Conservation (phyloP, 2,113 vertebrate genomes). For the Gila orcuttii region DNA sequence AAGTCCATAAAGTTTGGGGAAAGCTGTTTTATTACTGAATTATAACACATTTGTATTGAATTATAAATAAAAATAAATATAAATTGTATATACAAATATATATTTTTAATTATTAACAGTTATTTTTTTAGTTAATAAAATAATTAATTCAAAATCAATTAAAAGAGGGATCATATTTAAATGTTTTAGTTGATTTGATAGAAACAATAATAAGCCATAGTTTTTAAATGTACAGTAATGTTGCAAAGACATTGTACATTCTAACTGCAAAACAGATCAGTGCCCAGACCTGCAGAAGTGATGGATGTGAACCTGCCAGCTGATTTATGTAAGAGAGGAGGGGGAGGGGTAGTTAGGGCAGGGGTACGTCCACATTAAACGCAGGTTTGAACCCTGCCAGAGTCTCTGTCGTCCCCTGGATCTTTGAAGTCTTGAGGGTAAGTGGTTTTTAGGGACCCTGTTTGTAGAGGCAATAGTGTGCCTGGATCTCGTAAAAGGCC, state of each 20-base stretch:
- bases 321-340: constrained; percentile 31
- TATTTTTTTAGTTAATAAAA: no score
- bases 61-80: no score
- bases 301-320: constrained; percentile 19
- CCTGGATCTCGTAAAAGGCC: neutral
- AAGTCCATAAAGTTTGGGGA: no score
- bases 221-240: no score
- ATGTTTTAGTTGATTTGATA: no score
- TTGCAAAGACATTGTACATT: neutral
- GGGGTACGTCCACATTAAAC: constrained; percentile 39
- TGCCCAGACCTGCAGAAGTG: neutral
- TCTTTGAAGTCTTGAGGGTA: constrained; percentile 31
- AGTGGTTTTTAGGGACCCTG: constrained; percentile 30
- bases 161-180: no score
- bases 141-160: no score
- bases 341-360: neutral
- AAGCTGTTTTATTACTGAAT: no score
- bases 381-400: constrained; percentile 14
- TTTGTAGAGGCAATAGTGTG: constrained; percentile 20
- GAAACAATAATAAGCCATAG: neutral
- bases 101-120: no score
- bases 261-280: neutral
- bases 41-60: neutral
- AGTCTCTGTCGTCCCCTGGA: neutral
- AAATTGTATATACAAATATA: no score